Base-by-base conservation (phyloP, 2,797 vertebrate species). In the Luscinia megarhynchos region DNA sequence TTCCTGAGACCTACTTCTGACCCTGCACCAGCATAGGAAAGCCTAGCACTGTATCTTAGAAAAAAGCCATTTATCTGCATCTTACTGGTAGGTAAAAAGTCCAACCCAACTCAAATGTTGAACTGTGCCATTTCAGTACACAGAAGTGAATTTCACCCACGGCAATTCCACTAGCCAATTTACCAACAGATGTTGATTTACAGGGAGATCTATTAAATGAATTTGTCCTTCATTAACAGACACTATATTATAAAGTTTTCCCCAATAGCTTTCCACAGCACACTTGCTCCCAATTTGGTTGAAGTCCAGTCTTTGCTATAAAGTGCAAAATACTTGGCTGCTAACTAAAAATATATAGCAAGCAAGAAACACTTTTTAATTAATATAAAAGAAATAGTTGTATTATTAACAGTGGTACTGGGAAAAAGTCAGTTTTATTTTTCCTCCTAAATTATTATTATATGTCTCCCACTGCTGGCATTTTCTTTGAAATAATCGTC, bases 401-500 rank as follows among this genome's bases (percentile, higher is more conserved):
- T 96, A 85, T 88, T 96, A 94, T 96, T 96, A 94, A 96, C 79
- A 92, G 90, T 81, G 79, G 93, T 89, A 95, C 74, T 95, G 94
- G 93, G 93, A 66, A 93, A 94, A 96, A 92, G 76, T 53, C 75
- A 86, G 72, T 84, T 96, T 96, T 95, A 97, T 95, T 97, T 94
- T 95, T 94, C 91, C 91, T 82, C 68, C 63, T 87, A 89, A 89
- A 92, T 96, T 94, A 95, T 94, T 95, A 95, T 95, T 96, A 96
- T 80, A 96, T 88, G 92, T 96, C 89, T 94, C 93, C 96, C 93
- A 91, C 68, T 91, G 76, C 87, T 96, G 87, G 77, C 40, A 91
- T 96, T 94, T 94, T 90, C 84, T 95, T 97, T 96, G 84, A 95
- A 98, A 98, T 98, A 98, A 98, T 98, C 97, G 87, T 98, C 98